Evolutionary conservation across 1,140 invertebrate species (phyloP).

Genomic region (Akabosia matsudoensis): DNA sequence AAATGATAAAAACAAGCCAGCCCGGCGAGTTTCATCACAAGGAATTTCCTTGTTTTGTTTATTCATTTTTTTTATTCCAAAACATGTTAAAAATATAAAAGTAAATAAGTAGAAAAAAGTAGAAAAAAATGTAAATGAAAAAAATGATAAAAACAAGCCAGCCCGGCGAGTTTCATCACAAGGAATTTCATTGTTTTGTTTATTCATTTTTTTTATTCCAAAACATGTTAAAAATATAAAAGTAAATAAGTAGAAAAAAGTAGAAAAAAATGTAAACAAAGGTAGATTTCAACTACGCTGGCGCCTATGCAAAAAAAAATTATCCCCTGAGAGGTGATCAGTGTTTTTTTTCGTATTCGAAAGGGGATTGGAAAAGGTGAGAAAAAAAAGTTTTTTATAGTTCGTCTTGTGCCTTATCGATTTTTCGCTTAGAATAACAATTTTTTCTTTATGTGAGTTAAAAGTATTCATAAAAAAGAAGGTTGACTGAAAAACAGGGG

Average conservation of each 20-base stretch:
- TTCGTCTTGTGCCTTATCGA: neutral
- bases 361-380: neutral
- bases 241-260: neutral
- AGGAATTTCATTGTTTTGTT: slow-evolving; percentile 5
- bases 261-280: neutral
- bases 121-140: no score
- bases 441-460: neutral
- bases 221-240: slow-evolving; percentile 6
- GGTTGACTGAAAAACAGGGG: no score
- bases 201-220: slow-evolving; percentile 8
- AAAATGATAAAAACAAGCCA: neutral
- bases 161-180: neutral
- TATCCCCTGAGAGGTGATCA: no score
- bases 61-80: slow-evolving; percentile 8
- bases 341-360: no score
- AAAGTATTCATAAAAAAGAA: neutral
- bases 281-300: neutral
- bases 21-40: neutral
- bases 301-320: neutral
- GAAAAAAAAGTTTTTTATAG: neutral
- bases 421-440: neutral
- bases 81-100: slow-evolving; percentile 5
- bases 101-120: neutral
- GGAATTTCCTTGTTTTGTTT: slow-evolving; percentile 8
- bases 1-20: neutral